Conservation (phyloP, 2,797 vertebrate species). For the Brotula barbata region DNA sequence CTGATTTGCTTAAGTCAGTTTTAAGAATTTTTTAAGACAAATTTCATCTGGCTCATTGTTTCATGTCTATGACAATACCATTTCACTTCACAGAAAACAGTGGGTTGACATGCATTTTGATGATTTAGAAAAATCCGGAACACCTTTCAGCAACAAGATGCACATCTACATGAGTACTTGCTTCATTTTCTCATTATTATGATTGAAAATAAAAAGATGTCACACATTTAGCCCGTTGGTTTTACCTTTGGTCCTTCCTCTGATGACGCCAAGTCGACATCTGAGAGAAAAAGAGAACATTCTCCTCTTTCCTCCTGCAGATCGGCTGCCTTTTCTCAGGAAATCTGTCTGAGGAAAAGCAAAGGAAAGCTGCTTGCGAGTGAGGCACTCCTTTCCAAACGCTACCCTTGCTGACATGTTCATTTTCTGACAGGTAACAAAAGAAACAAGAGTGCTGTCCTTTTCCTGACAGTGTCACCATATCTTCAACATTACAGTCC, state of each 20-base stretch:
- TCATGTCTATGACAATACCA: too few species aligned
- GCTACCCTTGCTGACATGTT: constrained; percentile 62
- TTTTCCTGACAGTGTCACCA: constrained; percentile 31
- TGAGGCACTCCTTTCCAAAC: constrained; percentile 63
- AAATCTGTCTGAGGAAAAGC: constrained; percentile 57
- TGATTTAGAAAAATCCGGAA: too few species aligned
- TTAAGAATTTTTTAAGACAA: not conserved
- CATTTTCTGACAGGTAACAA: constrained; percentile 50
- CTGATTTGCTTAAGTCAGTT: constrained; percentile 17
- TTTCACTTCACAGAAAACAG: not conserved
- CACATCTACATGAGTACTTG: too few species aligned
- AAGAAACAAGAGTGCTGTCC: constrained; percentile 20
- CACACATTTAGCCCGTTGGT: not conserved
- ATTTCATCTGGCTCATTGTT: not conserved
- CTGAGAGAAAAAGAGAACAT: constrained; percentile 80
- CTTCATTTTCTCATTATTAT: too few species aligned
- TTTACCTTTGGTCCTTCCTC: constrained; percentile 76
- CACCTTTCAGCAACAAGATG: too few species aligned
- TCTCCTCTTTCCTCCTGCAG: constrained; percentile 69
- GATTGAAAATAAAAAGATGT: not conserved
- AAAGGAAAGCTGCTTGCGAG: constrained; percentile 65
- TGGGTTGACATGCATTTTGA: too few species aligned
- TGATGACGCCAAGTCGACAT: constrained; percentile 79
- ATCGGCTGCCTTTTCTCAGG: constrained; percentile 61
- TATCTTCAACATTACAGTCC: constrained; percentile 21